phyloP scores from a whole-genome alignment of 2,113 vertebrate species.

The Picathartes gymnocephalus region DNA sequence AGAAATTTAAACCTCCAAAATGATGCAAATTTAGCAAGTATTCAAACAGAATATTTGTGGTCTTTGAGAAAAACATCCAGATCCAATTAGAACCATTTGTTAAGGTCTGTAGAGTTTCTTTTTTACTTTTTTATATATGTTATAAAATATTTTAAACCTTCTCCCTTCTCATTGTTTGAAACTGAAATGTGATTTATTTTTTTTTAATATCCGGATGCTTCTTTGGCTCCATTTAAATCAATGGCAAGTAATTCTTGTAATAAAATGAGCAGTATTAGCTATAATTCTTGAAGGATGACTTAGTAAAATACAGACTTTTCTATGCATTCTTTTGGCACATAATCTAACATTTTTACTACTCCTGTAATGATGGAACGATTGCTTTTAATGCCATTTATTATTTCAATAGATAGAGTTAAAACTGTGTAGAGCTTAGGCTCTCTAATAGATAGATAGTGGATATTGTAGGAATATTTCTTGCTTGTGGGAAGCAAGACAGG shows the following conservation, averaged over 20 bases:
- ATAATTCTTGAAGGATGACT: not conserved
- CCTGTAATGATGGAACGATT: not conserved
- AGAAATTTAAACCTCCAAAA: not conserved
- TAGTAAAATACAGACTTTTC: not conserved
- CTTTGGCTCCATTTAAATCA: not conserved
- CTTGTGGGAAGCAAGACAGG: conserved; percentile 26
- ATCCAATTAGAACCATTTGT: not conserved
- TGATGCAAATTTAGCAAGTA: not conserved
- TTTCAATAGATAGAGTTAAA: not conserved
- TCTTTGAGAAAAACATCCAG: not conserved
- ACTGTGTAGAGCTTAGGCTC: not conserved
- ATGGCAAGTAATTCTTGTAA: not conserved
- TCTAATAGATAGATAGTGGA: not conserved
- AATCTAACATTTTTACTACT: not conserved
- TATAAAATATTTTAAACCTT: not conserved
- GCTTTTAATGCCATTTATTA: not conserved
- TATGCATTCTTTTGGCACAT: not conserved
- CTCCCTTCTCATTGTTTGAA: not conserved
- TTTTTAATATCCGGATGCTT: not conserved
- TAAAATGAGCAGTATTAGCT: not conserved
- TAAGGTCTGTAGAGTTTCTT: not conserved
- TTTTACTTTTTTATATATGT: not conserved
- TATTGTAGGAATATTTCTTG: not conserved
- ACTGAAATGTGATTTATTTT: not conserved
- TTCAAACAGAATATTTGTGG: not conserved